These are phyloP conservation scores for Ferdinandea cuprea DNA, from an alignment of 2,888 invertebrate species.

Conservation along the genomic window DNA sequence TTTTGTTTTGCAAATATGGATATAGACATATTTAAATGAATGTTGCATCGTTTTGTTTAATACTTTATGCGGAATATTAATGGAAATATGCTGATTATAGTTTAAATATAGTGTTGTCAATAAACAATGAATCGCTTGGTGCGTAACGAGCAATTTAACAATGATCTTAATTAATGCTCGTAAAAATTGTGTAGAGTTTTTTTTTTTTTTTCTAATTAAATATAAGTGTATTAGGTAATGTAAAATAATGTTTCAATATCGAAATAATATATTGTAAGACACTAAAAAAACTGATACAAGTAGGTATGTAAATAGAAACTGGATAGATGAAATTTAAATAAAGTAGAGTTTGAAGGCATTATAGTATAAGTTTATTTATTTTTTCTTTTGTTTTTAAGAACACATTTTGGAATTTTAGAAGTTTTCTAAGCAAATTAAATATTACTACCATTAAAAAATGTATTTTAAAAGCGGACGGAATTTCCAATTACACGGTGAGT, in stretches of 20 bases:
- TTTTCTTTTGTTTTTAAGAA: constrained; percentile 32
- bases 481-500: constrained; percentile 66
- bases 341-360: constrained; percentile 1
- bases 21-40: constrained; percentile 26
- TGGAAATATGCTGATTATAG: constrained; percentile 59
- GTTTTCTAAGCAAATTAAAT: constrained; percentile 45
- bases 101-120: constrained; percentile 49
- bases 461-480: constrained; percentile 68
- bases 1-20: constrained; percentile 19
- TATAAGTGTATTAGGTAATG: constrained; percentile 25
- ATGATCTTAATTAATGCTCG: constrained; percentile 5
- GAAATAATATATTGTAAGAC: neutral
- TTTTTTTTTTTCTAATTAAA: neutral
- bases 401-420: constrained; percentile 54
- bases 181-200: constrained; percentile 19
- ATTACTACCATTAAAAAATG: constrained; percentile 33
- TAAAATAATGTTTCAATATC: constrained; percentile 12
- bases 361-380: constrained; percentile 6
- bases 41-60: neutral
- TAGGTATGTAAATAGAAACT: neutral
- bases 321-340: constrained; percentile 1
- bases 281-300: neutral
- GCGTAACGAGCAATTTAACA: constrained; percentile 32
- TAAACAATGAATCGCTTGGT: constrained; percentile 37
- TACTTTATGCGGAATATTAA: constrained; percentile 35